Base-by-base conservation (phyloP, 2,113 vertebrate genomes). In the Alouatta palliata region DNA sequence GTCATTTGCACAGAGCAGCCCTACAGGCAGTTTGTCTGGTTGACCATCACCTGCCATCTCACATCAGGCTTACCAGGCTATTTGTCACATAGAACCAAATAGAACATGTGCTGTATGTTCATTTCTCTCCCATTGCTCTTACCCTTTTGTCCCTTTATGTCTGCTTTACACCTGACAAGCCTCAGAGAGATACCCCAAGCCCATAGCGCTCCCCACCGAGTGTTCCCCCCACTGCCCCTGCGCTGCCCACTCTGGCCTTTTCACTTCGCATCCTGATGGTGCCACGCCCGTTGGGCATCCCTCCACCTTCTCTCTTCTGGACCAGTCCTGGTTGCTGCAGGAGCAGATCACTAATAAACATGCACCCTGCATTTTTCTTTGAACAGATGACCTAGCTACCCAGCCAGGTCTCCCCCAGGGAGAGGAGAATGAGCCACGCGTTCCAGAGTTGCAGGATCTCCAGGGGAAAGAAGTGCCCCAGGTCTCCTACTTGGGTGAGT, bases 401-500 rank as follows among this genome's bases (percentile, higher is more conserved):
- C 97, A 90, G 64, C 91, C 56, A 27, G 89, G 43, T 20, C 80
- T 84, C 71, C 95, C 80, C 37, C 97, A 79, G 30, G 87, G 80
- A 25, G 98, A 95, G 64, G 95, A 98, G 76, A 93, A 61, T 0
- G 96, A 91, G 64, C 66, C 92, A 8, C 90, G 45, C 35, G 56
- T 95, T 27, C 90, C 91, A 7, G 97, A 98, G 87, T 17, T 92
- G 75, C 90, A 85, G 40, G 94, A 97, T n/a, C 92, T 94, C 45
- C 97, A 92, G 56, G 96, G 68, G n/a, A 97, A 95, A 71, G 96
- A 96, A 3, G 8, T 14, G 0, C 16, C 94, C 47, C 97, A 87
- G 82, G 58, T 30, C 32, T 61, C 97, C 35, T 88, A 66, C 21
- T 7, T 77, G n/a, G 97, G 97, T 98, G 77, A 97, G 98, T 86